These are phyloP conservation scores for Tetramorium parvispinum DNA, from an alignment of 1,140 invertebrate species.

Conservation along the genomic window DNA sequence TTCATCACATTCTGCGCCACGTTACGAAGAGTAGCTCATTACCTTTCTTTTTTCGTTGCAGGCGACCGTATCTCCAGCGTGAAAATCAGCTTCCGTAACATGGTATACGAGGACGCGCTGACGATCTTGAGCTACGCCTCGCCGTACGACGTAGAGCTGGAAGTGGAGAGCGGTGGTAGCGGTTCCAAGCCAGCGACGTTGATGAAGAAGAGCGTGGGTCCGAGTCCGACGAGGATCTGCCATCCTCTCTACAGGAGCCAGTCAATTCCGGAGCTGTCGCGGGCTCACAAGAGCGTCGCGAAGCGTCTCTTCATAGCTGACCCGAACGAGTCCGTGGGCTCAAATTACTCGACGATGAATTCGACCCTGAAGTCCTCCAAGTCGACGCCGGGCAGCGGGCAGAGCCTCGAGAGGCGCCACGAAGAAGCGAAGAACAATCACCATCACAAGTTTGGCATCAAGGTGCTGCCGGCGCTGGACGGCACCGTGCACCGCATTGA, in stretches of 20 bases:
- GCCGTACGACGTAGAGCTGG: slow-evolving; percentile 93
- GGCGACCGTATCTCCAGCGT: slow-evolving; percentile 95
- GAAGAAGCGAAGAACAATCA: slow-evolving; percentile 80
- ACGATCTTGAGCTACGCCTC: slow-evolving; percentile 96
- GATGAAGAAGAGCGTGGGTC: slow-evolving; percentile 84
- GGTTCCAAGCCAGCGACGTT: slow-evolving; percentile 86
- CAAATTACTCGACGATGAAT: slow-evolving; percentile 84
- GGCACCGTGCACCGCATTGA: slow-evolving; percentile 83
- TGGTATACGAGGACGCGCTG: slow-evolving; percentile 96
- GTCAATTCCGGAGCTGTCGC: slow-evolving; percentile 88
- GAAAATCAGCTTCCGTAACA: slow-evolving; percentile 94
- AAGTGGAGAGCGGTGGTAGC: slow-evolving; percentile 87
- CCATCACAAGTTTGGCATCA: slow-evolving; percentile 89
- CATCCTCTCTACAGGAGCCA: slow-evolving; percentile 90
- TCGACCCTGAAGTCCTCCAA: slow-evolving; percentile 82
- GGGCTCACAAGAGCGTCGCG: slow-evolving; percentile 82
- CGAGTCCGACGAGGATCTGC: slow-evolving; percentile 86
- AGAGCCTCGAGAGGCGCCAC: slow-evolving; percentile 77
- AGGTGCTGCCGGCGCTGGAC: slow-evolving; percentile 86
- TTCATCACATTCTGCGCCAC: neutral
- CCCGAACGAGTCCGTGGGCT: slow-evolving; percentile 81
- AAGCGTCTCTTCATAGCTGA: slow-evolving; percentile 85
- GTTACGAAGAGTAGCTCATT: neutral
- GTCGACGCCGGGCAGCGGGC: slow-evolving; percentile 73
- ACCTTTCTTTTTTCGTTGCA: slow-evolving; percentile 78